These are phyloP conservation scores for Catostylus mosaicus DNA, from an alignment of 30 jellyfish, hydroid and myxozoan species.

Conservation along the genomic window DNA sequence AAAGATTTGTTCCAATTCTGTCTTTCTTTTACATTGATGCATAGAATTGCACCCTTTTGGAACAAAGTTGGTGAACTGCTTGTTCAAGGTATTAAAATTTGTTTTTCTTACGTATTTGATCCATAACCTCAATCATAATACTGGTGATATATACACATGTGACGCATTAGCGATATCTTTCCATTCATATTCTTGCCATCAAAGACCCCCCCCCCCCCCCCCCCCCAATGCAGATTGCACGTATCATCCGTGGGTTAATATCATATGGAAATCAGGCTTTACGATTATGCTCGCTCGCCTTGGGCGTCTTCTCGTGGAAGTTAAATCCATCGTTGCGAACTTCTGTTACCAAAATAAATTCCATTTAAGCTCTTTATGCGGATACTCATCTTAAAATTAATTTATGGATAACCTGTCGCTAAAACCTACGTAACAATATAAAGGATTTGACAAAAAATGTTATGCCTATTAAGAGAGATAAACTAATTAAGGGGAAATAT, in stretches of 20 bases:
- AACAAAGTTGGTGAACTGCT: conserved; percentile 75
- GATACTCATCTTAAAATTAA: neutral
- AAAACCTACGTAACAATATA: neutral
- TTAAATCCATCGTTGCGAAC: too few species aligned
- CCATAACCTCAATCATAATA: too few species aligned
- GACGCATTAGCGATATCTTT: too few species aligned
- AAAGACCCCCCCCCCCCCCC: too few species aligned
- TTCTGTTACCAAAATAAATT: too few species aligned
- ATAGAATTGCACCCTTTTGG: conserved; percentile 92
- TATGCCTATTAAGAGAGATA: neutral
- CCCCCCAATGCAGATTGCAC: too few species aligned
- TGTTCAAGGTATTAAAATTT: conserved; percentile 63
- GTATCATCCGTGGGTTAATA: too few species aligned
- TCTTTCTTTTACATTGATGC: conserved; percentile 72
- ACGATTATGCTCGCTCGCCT: too few species aligned
- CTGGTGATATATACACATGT: too few species aligned
- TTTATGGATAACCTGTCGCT: neutral
- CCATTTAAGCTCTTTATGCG: neutral
- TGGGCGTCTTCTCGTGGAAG: too few species aligned
- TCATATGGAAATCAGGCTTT: too few species aligned
- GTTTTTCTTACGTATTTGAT: neutral
- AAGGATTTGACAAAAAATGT: neutral
- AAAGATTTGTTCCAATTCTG: conserved; percentile 80
- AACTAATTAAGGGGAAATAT: neutral
- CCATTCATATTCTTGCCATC: too few species aligned